Evolutionary conservation across 2,113 vertebrate genomes (phyloP).

Genomic region (Pungitius pungitius): DNA sequence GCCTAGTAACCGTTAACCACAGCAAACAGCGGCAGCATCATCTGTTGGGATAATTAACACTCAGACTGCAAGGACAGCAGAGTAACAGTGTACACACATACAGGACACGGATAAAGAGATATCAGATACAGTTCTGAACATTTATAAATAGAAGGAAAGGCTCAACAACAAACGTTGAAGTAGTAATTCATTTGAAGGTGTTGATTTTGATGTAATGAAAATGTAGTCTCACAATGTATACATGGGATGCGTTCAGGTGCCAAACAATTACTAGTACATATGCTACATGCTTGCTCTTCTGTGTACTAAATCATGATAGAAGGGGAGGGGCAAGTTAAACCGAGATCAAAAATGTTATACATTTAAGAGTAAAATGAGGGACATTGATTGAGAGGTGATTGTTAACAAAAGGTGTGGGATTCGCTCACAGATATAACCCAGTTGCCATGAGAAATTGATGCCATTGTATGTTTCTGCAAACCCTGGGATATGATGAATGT

Average conservation of each 20-base stretch:
- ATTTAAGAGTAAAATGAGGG: neutral
- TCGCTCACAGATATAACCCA: neutral
- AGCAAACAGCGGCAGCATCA: conserved; percentile 47
- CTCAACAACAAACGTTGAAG: neutral
- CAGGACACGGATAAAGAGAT: neutral
- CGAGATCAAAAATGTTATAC: neutral
- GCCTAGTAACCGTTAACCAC: conserved; percentile 54
- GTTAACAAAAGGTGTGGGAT: neutral
- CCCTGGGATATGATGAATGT: neutral
- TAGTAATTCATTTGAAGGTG: neutral
- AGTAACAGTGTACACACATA: neutral
- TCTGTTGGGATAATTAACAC: conserved; percentile 57
- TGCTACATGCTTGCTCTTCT: neutral
- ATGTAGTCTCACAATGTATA: neutral
- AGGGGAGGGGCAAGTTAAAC: neutral
- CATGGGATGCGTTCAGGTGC: neutral
- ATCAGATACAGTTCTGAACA: neutral
- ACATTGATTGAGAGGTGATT: neutral
- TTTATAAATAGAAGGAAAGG: neutral
- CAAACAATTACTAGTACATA: neutral
- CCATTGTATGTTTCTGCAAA: no score
- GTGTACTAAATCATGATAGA: neutral
- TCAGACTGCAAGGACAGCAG: conserved; percentile 14
- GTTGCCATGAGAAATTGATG: no score
- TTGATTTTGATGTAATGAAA: neutral